phyloP scores from a whole-genome alignment of 2,797 vertebrate species.

The Falco naumanni region DNA sequence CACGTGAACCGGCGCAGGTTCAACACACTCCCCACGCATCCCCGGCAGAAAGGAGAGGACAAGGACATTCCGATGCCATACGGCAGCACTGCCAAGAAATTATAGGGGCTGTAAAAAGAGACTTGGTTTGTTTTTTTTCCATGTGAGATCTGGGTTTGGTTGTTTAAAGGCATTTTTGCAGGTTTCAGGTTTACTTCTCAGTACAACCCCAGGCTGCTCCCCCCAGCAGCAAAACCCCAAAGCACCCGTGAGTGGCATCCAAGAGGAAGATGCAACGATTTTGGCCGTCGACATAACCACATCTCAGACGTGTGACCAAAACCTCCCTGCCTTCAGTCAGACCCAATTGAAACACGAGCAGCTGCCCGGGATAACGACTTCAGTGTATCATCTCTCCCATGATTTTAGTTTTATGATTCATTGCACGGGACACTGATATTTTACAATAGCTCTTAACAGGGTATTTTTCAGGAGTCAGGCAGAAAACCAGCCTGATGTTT shows the following conservation, averaged over 20 bases:
- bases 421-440: background rate
- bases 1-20: accelerated
- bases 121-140: background rate
- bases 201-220: background rate
- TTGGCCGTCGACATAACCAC: background rate
- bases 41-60: background rate
- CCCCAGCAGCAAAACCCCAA: background rate
- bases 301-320: background rate
- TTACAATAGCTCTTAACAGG: background rate
- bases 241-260: accelerated
- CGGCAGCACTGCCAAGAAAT: accelerated
- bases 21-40: background rate
- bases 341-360: background rate
- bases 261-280: background rate
- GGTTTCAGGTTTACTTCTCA: background rate
- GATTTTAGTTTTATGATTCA: background rate
- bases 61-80: background rate
- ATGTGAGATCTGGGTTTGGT: accelerated
- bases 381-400: background rate
- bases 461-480: background rate
- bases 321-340: background rate
- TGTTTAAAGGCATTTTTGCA: background rate
- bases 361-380: background rate
- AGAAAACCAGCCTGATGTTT: background rate
- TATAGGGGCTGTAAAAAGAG: background rate